Evolutionary conservation across 2,888 invertebrate genomes (phyloP).

Genomic region (Cerceris rybyensis): DNA sequence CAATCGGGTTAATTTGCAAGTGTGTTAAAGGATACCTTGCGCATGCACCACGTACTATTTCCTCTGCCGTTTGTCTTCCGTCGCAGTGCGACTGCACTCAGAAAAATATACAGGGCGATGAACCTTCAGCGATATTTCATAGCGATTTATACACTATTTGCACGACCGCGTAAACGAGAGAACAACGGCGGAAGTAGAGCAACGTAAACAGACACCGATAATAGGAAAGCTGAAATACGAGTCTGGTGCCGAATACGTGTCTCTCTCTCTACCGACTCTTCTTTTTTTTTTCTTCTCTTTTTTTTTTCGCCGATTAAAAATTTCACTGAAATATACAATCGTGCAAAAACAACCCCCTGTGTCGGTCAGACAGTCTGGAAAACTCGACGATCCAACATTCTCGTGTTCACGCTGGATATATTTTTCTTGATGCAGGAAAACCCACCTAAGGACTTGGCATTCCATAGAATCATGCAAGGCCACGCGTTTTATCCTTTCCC

Average conservation of each 20-base stretch:
- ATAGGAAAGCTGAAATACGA: background rate
- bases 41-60: conserved; percentile 63
- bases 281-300: no score
- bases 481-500: conserved; percentile 27
- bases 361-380: background rate
- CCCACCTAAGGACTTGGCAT: conserved; percentile 14
- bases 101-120: conserved; percentile 42
- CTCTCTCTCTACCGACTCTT: no score
- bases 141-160: conserved; percentile 18
- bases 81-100: conserved; percentile 38
- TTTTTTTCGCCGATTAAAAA: no score
- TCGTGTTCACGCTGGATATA: background rate
- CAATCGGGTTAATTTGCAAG: conserved; percentile 64
- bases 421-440: conserved; percentile 18
- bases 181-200: conserved; percentile 27
- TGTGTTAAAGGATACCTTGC: conserved; percentile 66
- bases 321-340: no score
- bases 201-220: background rate
- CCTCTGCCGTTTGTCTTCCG: conserved; percentile 43
- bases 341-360: no score
- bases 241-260: no score
- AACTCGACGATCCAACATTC: no score
- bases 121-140: conserved; percentile 29
- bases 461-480: conserved; percentile 41
- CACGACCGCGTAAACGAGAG: conserved; percentile 18